phyloP scores from a whole-genome alignment of 1,140 invertebrate species.

The Hirudo medicinalis region DNA sequence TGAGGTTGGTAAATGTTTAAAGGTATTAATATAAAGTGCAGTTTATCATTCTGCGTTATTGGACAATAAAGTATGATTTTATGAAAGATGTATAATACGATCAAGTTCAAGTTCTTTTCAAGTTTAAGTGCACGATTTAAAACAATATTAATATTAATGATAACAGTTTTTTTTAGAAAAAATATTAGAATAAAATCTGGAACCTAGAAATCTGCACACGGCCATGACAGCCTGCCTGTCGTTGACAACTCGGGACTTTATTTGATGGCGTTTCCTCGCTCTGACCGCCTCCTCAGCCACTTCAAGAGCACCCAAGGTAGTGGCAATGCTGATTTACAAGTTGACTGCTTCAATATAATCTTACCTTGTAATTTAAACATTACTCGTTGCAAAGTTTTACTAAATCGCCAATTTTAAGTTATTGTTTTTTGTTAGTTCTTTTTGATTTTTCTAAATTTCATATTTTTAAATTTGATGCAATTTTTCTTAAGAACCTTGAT shows the following conservation, averaged over 20 bases:
- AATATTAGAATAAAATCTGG: constrained; percentile 11
- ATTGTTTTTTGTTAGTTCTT: neutral
- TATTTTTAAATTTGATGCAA: neutral
- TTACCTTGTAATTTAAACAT: neutral
- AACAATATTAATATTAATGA: no score
- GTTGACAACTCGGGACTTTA: constrained; percentile 40
- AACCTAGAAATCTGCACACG: constrained; percentile 41
- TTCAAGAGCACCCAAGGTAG: constrained; percentile 39
- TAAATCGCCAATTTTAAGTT: neutral
- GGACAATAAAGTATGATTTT: neutral
- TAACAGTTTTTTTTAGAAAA: no score
- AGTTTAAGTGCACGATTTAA: no score
- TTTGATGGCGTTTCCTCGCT: constrained; percentile 29
- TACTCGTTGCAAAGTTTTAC: neutral
- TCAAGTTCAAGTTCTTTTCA: neutral
- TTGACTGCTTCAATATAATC: neutral
- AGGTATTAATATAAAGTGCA: neutral
- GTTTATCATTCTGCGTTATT: neutral
- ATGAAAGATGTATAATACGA: neutral
- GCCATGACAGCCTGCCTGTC: constrained; percentile 45
- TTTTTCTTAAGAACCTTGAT: constrained; percentile 37
- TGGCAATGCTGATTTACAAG: constrained; percentile 38
- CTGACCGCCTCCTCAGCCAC: constrained; percentile 37
- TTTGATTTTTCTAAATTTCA: neutral
- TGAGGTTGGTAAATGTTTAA: neutral